These are phyloP conservation scores for Platyrinchus mystaceus DNA, from an alignment of 2,797 vertebrate genomes.

Conservation along the genomic window DNA sequence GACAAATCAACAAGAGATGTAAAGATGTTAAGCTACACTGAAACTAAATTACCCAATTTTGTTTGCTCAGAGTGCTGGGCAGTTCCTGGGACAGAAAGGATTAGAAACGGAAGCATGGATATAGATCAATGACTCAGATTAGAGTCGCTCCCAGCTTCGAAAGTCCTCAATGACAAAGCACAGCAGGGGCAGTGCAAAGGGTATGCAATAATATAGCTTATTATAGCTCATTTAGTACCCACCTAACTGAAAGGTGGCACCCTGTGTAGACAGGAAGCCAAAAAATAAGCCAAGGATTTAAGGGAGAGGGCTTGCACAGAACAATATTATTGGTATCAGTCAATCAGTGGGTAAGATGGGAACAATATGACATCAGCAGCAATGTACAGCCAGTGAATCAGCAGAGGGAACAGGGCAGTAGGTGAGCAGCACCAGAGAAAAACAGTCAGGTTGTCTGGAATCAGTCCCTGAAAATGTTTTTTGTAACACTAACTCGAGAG, in stretches of 20 bases:
- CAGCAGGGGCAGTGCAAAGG: not conserved
- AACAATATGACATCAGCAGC: not conserved
- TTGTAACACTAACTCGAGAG: not conserved
- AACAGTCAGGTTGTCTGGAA: not conserved
- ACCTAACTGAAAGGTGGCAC: not conserved
- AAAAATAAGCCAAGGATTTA: slow-evolving; percentile 8
- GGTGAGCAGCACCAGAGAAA: not conserved
- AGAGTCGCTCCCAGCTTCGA: not conserved
- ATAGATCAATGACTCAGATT: not conserved
- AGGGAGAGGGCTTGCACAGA: not conserved
- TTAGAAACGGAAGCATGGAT: not conserved
- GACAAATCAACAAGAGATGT: fast-evolving
- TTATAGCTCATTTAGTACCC: not conserved
- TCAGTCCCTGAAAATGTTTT: not conserved
- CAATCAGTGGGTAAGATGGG: not conserved
- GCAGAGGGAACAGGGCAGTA: not conserved
- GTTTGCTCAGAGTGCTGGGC: not conserved
- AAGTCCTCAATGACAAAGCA: not conserved
- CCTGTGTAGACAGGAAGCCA: not conserved
- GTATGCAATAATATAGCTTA: not conserved
- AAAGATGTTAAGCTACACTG: not conserved
- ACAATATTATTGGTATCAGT: not conserved
- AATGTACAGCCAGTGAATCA: not conserved
- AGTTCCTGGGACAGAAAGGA: not conserved
- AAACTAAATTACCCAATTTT: not conserved